phyloP scores from a whole-genome alignment of 2,113 vertebrate species.

The Etia nguti region DNA sequence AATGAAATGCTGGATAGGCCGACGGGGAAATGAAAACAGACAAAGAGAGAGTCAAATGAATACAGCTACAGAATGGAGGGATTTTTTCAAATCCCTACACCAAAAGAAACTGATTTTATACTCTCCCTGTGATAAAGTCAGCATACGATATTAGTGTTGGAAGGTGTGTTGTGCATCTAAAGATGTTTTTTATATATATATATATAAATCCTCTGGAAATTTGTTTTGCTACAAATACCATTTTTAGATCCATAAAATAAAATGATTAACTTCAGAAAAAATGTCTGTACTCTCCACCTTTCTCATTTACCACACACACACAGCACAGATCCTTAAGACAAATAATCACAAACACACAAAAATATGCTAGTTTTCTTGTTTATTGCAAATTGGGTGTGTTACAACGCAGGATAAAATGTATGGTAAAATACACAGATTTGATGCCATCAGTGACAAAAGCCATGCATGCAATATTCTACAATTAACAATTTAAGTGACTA shows the following conservation, averaged over 20 bases:
- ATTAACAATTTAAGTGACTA: slow-evolving; percentile 30
- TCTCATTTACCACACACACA: not conserved
- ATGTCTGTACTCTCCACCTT: not conserved
- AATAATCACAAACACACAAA: slow-evolving; percentile 2
- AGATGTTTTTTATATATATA: slow-evolving; percentile 1
- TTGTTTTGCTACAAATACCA: slow-evolving; percentile 23
- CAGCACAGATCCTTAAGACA: not conserved
- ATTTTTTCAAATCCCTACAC: slow-evolving; percentile 64
- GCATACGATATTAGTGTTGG: slow-evolving; percentile 44
- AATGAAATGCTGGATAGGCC: slow-evolving; percentile 67
- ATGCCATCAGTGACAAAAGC: slow-evolving; percentile 34
- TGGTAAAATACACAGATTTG: slow-evolving; percentile 30
- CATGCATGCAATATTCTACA: slow-evolving; percentile 54
- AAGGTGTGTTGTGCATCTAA: slow-evolving; percentile 43
- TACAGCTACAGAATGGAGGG: slow-evolving; percentile 64
- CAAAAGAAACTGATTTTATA: slow-evolving; percentile 69
- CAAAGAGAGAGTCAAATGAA: slow-evolving; percentile 65
- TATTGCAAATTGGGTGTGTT: slow-evolving; percentile 57
- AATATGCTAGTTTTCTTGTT: slow-evolving; percentile 9
- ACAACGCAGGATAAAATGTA: slow-evolving; percentile 44
- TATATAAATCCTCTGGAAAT: slow-evolving; percentile 1
- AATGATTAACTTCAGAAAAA: not conserved
- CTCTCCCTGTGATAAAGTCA: slow-evolving; percentile 53
- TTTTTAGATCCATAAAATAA: slow-evolving; percentile 42
- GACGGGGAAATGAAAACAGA: slow-evolving; percentile 64